These are phyloP conservation scores for Numenius phaeopus DNA, from an alignment of 2,797 vertebrate species.

Conservation along the genomic window DNA sequence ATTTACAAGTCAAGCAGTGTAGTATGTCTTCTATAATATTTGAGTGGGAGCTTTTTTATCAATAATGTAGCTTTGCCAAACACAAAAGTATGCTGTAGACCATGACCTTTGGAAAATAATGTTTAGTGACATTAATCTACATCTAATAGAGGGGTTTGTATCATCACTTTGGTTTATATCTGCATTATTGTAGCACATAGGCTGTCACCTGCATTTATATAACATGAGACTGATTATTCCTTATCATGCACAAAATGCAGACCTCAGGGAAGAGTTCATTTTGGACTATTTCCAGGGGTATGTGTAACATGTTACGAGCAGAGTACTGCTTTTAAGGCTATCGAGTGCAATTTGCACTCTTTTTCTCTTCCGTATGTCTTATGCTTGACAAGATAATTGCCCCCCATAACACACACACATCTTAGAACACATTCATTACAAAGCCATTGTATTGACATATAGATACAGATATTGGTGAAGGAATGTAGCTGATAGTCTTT, in stretches of 20 bases:
- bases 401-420: conserved; percentile 15
- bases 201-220: conserved; percentile 68
- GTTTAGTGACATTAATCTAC: conserved; percentile 50
- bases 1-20: neutral
- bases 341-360: conserved; percentile 53
- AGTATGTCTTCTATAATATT: conserved; percentile 20
- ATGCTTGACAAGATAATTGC: conserved; percentile 53
- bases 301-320: neutral
- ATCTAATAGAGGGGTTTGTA: conserved; percentile 45
- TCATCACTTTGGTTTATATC: conserved; percentile 50
- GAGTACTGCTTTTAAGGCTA: conserved; percentile 58
- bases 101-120: conserved; percentile 53
- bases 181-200: conserved; percentile 46
- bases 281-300: conserved; percentile 47
- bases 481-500: conserved; percentile 40
- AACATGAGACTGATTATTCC: conserved; percentile 63
- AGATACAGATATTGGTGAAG: conserved; percentile 54
- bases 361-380: conserved; percentile 47
- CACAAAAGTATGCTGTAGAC: conserved; percentile 26
- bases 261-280: conserved; percentile 56
- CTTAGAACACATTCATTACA: conserved; percentile 59
- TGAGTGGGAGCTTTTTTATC: conserved; percentile 63
- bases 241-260: conserved; percentile 55
- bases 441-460: conserved; percentile 57
- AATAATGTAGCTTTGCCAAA: conserved; percentile 55